Base-by-base conservation (phyloP, 2,113 vertebrate species). In the Petromus typicus region DNA sequence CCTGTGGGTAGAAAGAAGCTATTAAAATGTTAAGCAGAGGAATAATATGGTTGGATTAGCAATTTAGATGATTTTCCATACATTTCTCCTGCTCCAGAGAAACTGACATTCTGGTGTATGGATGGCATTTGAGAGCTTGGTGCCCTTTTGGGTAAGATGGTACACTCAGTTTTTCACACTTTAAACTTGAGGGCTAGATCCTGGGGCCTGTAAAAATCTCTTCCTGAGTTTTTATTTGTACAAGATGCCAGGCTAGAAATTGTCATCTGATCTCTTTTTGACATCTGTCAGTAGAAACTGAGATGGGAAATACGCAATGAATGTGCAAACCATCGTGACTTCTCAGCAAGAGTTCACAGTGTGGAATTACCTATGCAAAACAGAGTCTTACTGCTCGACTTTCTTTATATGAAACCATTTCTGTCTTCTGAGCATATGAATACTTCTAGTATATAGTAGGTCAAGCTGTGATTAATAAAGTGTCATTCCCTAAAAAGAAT, bases 11-110 rank as follows among this genome's bases (percentile, higher is more conserved):
- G 94, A 84, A 87, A 71, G n/a, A 76, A 94, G 78, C 89, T 71
- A 71, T 51, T 88, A 80, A 89, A 95, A 90, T 89, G 71, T 75
- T 75, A 92, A 88, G 89, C 94, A 96, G 89, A 40, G 92, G 64
- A 95, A 86, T 84, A 66, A 73, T 56, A 76, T 61, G 59, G 80
- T 83, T 82, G 45, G 71, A 92, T 96, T 92, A 94, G 89, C 89
- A 96, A 96, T 94, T 91, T 82, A 92, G 86, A 95, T 94, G 78
- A 78, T 75, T 89, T 96, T 90, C 78, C 87, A 83, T 94, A 73
- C 54, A 76, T 78, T 61, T 83, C 45, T 73, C 69, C 56, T 56
- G 79, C 61, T 93, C 40, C 27, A 91, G 56, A 30, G 89, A 90
- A 93, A 94, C 25, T 86, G 63, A 79, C 71, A 69, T 57, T 94